Evolutionary conservation across 2,888 invertebrate genomes (phyloP).

Genomic region (Exocentrus adspersus): DNA sequence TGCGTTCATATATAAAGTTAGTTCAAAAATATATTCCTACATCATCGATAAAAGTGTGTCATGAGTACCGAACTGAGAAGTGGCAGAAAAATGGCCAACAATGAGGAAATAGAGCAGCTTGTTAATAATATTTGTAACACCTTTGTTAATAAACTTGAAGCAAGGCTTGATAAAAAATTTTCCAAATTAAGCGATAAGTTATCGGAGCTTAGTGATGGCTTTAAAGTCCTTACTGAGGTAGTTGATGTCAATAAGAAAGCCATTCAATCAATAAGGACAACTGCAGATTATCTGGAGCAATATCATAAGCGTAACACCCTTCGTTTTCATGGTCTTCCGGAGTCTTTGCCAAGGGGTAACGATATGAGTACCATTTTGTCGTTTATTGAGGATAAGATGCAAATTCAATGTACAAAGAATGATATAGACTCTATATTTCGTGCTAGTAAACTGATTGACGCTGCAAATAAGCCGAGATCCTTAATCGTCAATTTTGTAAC

Average conservation of each 20-base stretch:
- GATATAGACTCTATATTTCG: neutral
- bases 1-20: too few relatives aligned
- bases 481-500: neutral
- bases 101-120: neutral
- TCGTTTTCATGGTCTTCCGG: neutral
- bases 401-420: neutral
- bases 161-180: neutral
- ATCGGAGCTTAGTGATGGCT: neutral
- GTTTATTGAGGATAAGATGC: neutral
- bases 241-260: neutral
- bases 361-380: neutral
- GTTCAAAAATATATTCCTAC: neutral
- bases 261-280: neutral
- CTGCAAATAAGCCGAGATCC: neutral
- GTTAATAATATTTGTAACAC: neutral
- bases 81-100: neutral
- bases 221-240: neutral
- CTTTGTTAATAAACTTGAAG: neutral
- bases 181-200: neutral
- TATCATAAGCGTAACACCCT: neutral
- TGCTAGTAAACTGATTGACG: too few relatives aligned
- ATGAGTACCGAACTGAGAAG: neutral
- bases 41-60: neutral
- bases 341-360: neutral
- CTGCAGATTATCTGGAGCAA: neutral